Evolutionary conservation across 2,113 vertebrate genomes (phyloP), one percentile per base, ranked within the genome.

Genomic region (Psittacula cyanocephala): DNA sequence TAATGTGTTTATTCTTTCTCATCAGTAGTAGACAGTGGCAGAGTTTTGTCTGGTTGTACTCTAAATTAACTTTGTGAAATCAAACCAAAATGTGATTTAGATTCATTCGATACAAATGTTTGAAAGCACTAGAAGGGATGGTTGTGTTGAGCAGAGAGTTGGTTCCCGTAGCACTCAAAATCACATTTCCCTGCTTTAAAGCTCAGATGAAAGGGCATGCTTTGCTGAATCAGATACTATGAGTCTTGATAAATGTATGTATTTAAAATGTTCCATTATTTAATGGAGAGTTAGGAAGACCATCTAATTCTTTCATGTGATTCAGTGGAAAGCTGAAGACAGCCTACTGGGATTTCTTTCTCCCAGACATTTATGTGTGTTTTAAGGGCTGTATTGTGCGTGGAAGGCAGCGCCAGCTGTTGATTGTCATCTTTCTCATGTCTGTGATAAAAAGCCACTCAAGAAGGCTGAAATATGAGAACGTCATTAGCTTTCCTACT

Each of bases 361-460:
- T 95, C 72, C 52, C 65, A 55, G 82, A 35, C 31, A 17, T 88
- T 94, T 83, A 17, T 74, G 31, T 52, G 31, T 81, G 18, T 50
- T 83, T 88, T 88, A 81, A 82, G 76, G 68, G 43, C 50, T 82
- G 35, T 62, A 63, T 69, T 89, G 75, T 95, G 78, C 59, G 16
- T 67, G 84, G 85, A 92, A 91, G 81, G 81, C 81, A 74, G 79
- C 92, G 92, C 95, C 95, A 92, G 93, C 90, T 96, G 95, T 96
- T 95, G 96, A 94, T 96, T 92, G 90, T 95, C 92, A 92, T 95
- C 93, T 93, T 97, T 91, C 86, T 96, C 77, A 78, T 92, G 69
- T 53, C 83, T 93, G 52, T 87, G 95, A 96, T 97, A 96, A 96
- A 95, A 93, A 96, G 88, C 86, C 95, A 95, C 93, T 96, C 96